Percentiles rank a stretch among this genome's conserved stretches.
Evolutionary conservation across 2,888 invertebrate species (phyloP).

Genomic region (Monopis laevigella): DNA sequence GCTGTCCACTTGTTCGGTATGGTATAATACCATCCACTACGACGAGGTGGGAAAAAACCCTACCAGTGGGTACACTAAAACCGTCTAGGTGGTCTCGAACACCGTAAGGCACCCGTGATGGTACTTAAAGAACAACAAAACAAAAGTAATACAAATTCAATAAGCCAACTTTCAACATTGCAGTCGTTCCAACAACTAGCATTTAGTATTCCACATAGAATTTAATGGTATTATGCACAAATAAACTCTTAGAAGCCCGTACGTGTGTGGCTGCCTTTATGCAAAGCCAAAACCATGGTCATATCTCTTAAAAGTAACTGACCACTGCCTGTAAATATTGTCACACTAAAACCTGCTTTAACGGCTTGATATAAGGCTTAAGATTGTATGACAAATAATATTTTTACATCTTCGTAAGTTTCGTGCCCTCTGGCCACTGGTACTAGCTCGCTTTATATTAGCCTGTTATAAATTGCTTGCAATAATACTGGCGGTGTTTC

Average conservation of each 20-base stretch:
- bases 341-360: slow-evolving; percentile 1
- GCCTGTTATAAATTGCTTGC: slow-evolving; percentile 22
- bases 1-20: too few species aligned
- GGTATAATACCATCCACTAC: too few species aligned
- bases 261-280: slow-evolving; percentile 8
- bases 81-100: too few species aligned
- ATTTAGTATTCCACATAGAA: too few species aligned
- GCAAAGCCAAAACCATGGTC: slow-evolving; percentile 12
- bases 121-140: too few species aligned
- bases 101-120: too few species aligned
- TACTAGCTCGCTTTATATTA: slow-evolving; percentile 8
- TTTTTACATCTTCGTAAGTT: slow-evolving; percentile 10
- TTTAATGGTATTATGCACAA: slow-evolving; percentile 9
- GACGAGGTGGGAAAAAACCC: too few species aligned
- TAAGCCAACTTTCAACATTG: too few species aligned
- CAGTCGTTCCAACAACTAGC: too few species aligned
- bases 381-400: background rate
- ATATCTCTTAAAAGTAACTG: slow-evolving; percentile 7
- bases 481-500: slow-evolving; percentile 19
- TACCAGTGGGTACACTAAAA: too few species aligned
- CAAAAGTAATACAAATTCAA: too few species aligned
- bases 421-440: slow-evolving; percentile 16
- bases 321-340: background rate
- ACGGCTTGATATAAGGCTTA: background rate
- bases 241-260: slow-evolving; percentile 7